Evolutionary conservation across 53 echinoderm and acorn worm genomes (phyloP), one percentile per base, ranked within the genome.

Genomic region (Astropecten irregularis): DNA sequence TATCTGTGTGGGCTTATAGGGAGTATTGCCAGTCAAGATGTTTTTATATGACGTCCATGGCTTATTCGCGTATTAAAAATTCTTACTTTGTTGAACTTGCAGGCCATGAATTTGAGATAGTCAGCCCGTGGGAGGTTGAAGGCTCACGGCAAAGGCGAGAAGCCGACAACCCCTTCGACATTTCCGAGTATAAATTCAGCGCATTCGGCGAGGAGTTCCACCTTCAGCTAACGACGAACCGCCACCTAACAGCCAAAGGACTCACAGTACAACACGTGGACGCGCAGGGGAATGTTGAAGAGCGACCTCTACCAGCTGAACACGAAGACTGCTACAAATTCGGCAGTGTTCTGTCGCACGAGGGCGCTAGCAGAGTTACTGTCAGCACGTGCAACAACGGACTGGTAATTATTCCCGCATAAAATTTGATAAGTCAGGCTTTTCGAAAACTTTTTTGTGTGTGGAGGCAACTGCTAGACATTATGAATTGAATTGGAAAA

Each of bases 401-500:
- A 56, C 21, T 91, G 59, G 95, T 95, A 81, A 89, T 89, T 86
- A 3, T n/a, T n/a, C n/a, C n/a, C n/a, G n/a, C n/a, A n/a, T n/a
- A n/a, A n/a, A 29, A 15, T 40, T 5, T 15, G 14, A 0, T 23
- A 64, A 27, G 23, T 27, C 0, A 64, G 33, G 10, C n/a, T 6
- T 35, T 26, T 58, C 59, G n/a, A 10, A 10, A 9, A 18, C 8
- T 22, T 22, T 10, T 26, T 22, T 39, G 37, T 15, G 23, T 27
- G 15, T 8, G 28, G 18, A 19, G n/a, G 21, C 14, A 38, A 5
- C 40, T 29, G 15, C 26, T n/a, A n/a, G n/a, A n/a, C n/a, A n/a
- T n/a, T n/a, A n/a, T n/a, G n/a, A n/a, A n/a, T n/a, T n/a, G n/a
- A n/a, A n/a, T n/a, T n/a, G n/a, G n/a, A n/a, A n/a, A n/a, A n/a